phyloP scores from a whole-genome alignment of 2,888 invertebrate genomes.

The Melieria omissa region DNA sequence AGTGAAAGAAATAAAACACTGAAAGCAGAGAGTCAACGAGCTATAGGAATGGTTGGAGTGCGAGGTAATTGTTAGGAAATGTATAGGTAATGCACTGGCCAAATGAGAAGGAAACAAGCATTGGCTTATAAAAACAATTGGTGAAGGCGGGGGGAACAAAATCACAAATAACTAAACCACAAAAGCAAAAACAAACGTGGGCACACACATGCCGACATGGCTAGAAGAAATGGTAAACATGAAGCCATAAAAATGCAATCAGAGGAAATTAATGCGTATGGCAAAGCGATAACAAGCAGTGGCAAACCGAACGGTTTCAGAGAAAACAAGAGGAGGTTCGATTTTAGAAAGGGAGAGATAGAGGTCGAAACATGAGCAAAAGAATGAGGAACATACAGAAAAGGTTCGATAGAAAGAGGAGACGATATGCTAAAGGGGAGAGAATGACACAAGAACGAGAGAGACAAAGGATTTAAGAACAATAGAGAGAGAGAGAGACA shows the following conservation, averaged over 20 bases:
- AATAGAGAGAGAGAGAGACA: not conserved
- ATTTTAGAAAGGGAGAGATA: too few relatives aligned
- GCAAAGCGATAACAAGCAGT: conserved; percentile 1
- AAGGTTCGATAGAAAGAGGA: too few relatives aligned
- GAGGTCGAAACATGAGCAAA: too few relatives aligned
- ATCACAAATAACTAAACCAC: not conserved
- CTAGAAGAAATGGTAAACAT: conserved; percentile 55
- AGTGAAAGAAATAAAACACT: not conserved
- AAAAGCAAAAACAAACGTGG: not conserved
- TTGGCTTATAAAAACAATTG: not conserved
- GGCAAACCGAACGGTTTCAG: not conserved
- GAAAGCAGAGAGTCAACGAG: not conserved
- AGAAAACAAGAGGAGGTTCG: too few relatives aligned
- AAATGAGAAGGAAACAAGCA: conserved; percentile 9
- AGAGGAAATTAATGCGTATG: conserved; percentile 45
- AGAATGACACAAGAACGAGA: not conserved
- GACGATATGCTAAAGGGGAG: too few relatives aligned
- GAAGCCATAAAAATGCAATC: conserved; percentile 61
- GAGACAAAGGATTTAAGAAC: not conserved
- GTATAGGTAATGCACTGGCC: not conserved
- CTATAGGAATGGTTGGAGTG: not conserved
- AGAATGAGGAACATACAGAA: too few relatives aligned
- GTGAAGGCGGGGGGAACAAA: not conserved
- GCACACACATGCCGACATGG: not conserved
- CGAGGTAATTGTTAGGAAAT: not conserved